phyloP scores from a whole-genome alignment of 2,113 vertebrate genomes.

The Triplophysa siluroides region DNA sequence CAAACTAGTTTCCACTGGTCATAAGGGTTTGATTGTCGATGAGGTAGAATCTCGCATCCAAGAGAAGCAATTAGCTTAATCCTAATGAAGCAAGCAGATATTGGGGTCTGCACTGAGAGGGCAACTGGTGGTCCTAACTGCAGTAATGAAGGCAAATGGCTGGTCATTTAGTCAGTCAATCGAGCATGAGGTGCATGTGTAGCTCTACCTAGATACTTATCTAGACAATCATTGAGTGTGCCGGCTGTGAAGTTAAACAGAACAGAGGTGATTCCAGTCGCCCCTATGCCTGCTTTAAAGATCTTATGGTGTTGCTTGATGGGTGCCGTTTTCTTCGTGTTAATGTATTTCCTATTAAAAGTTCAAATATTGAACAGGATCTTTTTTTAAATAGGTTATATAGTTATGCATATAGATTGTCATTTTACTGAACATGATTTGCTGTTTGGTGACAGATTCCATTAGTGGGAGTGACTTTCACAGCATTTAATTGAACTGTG shows the following conservation, averaged over 20 bases:
- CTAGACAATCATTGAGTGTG: constrained; percentile 68
- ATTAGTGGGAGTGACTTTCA: too few relatives aligned
- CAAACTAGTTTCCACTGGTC: constrained; percentile 13
- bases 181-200: constrained; percentile 66
- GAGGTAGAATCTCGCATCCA: constrained; percentile 64
- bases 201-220: constrained; percentile 76
- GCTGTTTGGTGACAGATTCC: too few relatives aligned
- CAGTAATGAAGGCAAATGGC: constrained; percentile 69
- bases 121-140: constrained; percentile 72
- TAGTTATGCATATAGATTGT: too few relatives aligned
- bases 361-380: too few relatives aligned
- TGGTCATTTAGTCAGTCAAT: constrained; percentile 73
- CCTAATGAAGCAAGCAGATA: constrained; percentile 64
- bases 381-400: too few relatives aligned
- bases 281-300: neutral
- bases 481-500: too few relatives aligned
- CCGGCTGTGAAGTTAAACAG: constrained; percentile 48
- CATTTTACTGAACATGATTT: too few relatives aligned
- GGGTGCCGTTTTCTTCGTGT: too few relatives aligned
- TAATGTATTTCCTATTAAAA: too few relatives aligned
- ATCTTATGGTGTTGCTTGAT: too few relatives aligned
- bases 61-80: constrained; percentile 74
- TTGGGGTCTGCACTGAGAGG: constrained; percentile 47
- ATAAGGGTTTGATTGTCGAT: neutral
- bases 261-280: constrained; percentile 17